Evolutionary conservation across 2,888 invertebrate species (phyloP).

Genomic region (Beris chalybata): DNA sequence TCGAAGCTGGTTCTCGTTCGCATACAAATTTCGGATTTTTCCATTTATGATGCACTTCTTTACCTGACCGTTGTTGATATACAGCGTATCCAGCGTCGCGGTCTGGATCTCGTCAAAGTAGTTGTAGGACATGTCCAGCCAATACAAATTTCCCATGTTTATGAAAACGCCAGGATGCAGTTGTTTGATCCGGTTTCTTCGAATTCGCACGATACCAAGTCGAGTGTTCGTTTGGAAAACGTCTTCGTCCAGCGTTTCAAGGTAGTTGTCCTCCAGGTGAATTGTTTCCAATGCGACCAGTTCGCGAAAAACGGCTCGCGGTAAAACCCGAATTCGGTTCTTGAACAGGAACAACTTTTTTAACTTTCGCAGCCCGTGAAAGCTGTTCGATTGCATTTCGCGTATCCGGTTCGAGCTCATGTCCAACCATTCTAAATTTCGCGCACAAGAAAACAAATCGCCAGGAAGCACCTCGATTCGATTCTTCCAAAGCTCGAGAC

Average conservation of each 20-base stretch:
- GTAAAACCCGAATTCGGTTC: constrained; percentile 8
- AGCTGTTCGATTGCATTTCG: neutral
- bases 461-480: neutral
- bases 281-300: constrained; percentile 10
- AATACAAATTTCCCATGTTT: constrained; percentile 15
- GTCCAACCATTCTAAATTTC: constrained; percentile 14
- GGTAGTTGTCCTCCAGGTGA: constrained; percentile 19
- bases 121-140: constrained; percentile 25
- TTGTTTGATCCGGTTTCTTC: constrained; percentile 16
- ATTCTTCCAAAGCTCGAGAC: constrained; percentile 20
- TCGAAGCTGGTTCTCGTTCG: constrained; percentile 15
- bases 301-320: constrained; percentile 8
- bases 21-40: constrained; percentile 18
- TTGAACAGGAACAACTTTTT: constrained; percentile 9
- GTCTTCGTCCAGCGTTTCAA: constrained; percentile 12
- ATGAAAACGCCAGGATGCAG: constrained; percentile 20
- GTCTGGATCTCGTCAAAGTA: constrained; percentile 24
- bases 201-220: constrained; percentile 15
- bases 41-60: constrained; percentile 15
- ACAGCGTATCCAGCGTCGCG: constrained; percentile 10
- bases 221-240: constrained; percentile 2
- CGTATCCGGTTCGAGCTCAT: constrained; percentile 20
- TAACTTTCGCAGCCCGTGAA: constrained; percentile 11
- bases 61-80: constrained; percentile 9
- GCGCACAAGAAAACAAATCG: constrained; percentile 7